phyloP scores from a whole-genome alignment of 2,888 invertebrate species.

The Agrypnus murinus region DNA sequence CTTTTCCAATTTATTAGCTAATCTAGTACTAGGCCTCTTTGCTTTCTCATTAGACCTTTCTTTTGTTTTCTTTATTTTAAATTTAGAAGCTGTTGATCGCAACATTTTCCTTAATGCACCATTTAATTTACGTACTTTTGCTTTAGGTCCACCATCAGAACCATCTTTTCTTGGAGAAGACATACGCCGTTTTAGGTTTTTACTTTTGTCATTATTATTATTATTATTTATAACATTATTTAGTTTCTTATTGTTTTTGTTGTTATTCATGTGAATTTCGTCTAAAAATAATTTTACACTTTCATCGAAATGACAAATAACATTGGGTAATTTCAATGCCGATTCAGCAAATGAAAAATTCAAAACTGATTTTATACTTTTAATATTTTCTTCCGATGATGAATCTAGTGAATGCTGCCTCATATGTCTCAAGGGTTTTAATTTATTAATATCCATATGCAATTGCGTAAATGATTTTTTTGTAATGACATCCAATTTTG shows the following conservation, averaged over 20 bases:
- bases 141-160: not conserved
- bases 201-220: not conserved
- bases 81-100: not conserved
- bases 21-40: not conserved
- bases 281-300: not conserved
- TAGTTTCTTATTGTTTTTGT: not conserved
- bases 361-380: not conserved
- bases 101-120: not conserved
- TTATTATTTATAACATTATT: not conserved
- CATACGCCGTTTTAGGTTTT: not conserved
- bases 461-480: slow-evolving; percentile 33
- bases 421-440: not conserved
- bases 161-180: not conserved
- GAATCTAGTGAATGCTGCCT: not conserved
- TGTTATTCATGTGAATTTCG: not conserved
- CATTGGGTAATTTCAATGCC: not conserved
- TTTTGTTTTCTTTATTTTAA: not conserved
- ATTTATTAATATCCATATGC: slow-evolving; percentile 7
- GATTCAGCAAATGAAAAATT: slow-evolving; percentile 1
- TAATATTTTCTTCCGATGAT: not conserved
- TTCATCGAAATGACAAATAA: slow-evolving; percentile 1
- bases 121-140: slow-evolving; percentile 19
- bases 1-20: not conserved
- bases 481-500: slow-evolving; percentile 12
- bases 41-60: not conserved